Base-by-base conservation (phyloP, 2,113 vertebrate genomes). In the Bos javanicus region DNA sequence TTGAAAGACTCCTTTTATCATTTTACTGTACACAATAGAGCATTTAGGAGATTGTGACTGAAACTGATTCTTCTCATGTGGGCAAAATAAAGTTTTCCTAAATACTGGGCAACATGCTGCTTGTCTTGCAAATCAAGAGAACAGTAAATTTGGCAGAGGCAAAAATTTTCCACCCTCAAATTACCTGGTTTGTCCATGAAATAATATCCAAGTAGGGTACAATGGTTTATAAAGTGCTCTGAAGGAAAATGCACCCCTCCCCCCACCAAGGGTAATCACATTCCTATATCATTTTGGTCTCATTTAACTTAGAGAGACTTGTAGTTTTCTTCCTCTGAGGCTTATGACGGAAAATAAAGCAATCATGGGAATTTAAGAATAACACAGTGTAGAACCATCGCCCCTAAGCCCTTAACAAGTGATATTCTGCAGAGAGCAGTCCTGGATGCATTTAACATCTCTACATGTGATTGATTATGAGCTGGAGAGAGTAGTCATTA, bases 401-500 rank as follows among this genome's bases (percentile, higher is more conserved):
- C 56, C 86, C 88, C 54, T 62, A 81, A 84, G 48, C 81, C 50
- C 10, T 1, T 93, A 93, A 88, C 74, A 91, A 83, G 88, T 90
- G 88, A 91, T 95, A 28, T 80, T 97, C 83, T 96, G 74, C 83
- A 87, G 57, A 94, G 39, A 91, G 82, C 83, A 93, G 86, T 62
- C 56, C 67, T 85, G 80, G 52, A 62, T 82, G 36, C 89, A 90
- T 97, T 97, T 97, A 96, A 84, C 94, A 85, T 94, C 96, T 97
- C 93, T 94, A 82, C 94, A 83, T 94, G 96, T 97, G 98, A 98
- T 97, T 98, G 97, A 98, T 98, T 97, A 94, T 8, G 8, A 96
- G 87, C 94, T 95, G 54, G 64, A 67, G 87, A 97, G 67, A 90
- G 83, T 87, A 97, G 92, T 98, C 98, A 97, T 98, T 98, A 98